Base-by-base conservation (phyloP, 2,888 invertebrate genomes). In the Amiota minor region DNA sequence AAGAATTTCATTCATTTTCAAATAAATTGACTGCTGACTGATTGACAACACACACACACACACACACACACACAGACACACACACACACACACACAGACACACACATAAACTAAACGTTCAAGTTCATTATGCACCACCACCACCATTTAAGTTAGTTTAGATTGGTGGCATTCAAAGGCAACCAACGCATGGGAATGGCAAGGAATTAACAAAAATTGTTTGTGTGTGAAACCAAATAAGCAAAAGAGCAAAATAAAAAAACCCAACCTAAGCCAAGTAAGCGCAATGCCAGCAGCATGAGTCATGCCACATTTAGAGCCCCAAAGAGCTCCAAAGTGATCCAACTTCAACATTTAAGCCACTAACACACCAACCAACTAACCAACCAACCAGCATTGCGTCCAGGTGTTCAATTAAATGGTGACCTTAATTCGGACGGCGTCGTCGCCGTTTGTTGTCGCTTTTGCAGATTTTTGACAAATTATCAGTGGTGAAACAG, bases 391-490 rank as follows among this genome's bases (percentile, higher is more conserved):
- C 12, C 53, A n/a, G 53, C 59, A 35, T 18, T 18, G 12, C 11
- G 59, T 80, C 83, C 83, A 83, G 83, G 83, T 83, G 83, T 83
- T 83, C 83, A 83, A 83, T 84, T 84, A 80, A 81, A 83, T 77
- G 84, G 75, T 83, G 83, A 83, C 83, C 83, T 83, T 83, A 83
- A 83, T 83, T 84, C 83, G 74, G 76, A 50, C 49, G 68, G 68
- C 18, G 18, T 9, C 49, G 16, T 49, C 64, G 35, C 35, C 16
- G 64, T 67, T n/a, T 49, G 67, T 46, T 70, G 77, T 77, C 77
- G 83, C 72, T 74, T 72, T 78, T 80, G 81, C 81, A 81, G 81
- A 83, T 82, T 83, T 83, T 80, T 84, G 83, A 83, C 83, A 84
- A 83, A 83, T 83, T 83, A 84, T 83, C 77, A 78, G 74, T 77